Percentiles rank a stretch among this genome's conserved stretches.
Evolutionary conservation across 1,140 invertebrate genomes (phyloP).

Genomic region (Tetramorium parvispinum): DNA sequence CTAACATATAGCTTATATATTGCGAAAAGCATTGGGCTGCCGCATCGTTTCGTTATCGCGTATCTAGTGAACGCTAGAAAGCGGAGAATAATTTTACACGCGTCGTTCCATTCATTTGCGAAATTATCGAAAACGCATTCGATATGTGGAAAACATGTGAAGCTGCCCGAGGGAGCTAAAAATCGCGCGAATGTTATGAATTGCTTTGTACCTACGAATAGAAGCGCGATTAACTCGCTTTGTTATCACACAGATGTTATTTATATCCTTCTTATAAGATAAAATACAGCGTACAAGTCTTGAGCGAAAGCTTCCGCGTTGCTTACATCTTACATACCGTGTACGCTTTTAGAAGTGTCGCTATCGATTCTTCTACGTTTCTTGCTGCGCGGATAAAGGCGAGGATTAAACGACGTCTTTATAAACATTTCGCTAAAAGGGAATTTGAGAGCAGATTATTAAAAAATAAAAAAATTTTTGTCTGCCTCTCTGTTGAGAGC

Average conservation of each 20-base stretch:
- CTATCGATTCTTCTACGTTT: constrained; percentile 17
- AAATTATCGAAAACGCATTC: constrained; percentile 7
- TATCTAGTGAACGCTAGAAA: neutral
- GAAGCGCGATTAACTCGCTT: neutral
- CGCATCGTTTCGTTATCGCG: neutral
- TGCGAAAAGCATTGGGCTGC: neutral
- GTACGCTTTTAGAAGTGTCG: constrained; percentile 7
- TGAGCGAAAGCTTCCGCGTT: constrained; percentile 6
- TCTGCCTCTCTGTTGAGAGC: neutral
- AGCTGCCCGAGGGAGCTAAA: neutral
- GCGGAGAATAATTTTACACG: neutral
- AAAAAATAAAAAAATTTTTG: constrained; percentile 25
- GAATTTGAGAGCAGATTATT: constrained; percentile 25
- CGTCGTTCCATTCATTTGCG: neutral
- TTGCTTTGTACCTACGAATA: neutral
- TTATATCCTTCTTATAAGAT: constrained; percentile 19
- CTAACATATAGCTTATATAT: neutral
- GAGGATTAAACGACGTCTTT: constrained; percentile 12
- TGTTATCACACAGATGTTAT: constrained; percentile 19
- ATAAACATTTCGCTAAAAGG: constrained; percentile 25
- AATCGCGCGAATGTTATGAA: neutral
- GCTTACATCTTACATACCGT: neutral
- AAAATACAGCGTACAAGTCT: neutral
- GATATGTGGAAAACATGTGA: neutral
- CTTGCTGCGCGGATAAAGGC: constrained; percentile 18